These are phyloP conservation scores for Chroicocephalus ridibundus DNA, from an alignment of 2,113 vertebrate genomes.

Conservation along the genomic window DNA sequence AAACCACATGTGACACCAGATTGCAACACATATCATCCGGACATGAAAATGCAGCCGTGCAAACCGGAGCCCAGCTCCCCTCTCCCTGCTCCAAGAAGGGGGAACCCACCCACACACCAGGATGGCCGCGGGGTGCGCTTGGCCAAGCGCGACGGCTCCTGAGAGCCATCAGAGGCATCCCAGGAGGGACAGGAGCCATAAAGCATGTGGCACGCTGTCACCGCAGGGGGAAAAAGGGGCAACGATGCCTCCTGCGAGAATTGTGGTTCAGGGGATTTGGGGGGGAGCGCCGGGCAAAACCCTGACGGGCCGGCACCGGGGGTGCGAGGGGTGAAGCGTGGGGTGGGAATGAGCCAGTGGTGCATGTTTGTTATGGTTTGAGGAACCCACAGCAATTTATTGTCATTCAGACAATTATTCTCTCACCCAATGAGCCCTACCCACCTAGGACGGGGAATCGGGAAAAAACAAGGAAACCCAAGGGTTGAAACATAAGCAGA, in stretches of 20 bases:
- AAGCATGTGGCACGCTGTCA: constrained; percentile 17
- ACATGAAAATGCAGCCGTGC: accelerated
- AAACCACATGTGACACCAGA: background rate
- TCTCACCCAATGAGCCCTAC: background rate
- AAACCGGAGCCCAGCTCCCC: too few species aligned
- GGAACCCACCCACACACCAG: accelerated
- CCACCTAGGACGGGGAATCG: background rate
- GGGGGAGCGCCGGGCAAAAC: background rate
- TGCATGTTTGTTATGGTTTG: background rate
- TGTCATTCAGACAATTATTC: background rate
- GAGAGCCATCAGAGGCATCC: background rate
- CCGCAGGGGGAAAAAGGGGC: background rate
- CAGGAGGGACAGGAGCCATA: background rate
- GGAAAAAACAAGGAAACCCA: background rate
- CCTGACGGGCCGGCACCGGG: accelerated
- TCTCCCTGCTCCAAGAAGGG: background rate
- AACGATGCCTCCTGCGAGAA: background rate
- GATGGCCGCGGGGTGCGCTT: background rate
- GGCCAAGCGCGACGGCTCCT: background rate
- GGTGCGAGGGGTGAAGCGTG: accelerated
- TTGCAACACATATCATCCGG: background rate
- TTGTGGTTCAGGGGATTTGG: accelerated
- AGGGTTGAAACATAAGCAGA: too few species aligned
- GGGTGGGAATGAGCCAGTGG: background rate
- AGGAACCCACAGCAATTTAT: background rate